Evolutionary conservation across 92 coral and sea anemone genomes (phyloP), one percentile per base, ranked within the genome.

Genomic region (Parazoanthus atlanticus): DNA sequence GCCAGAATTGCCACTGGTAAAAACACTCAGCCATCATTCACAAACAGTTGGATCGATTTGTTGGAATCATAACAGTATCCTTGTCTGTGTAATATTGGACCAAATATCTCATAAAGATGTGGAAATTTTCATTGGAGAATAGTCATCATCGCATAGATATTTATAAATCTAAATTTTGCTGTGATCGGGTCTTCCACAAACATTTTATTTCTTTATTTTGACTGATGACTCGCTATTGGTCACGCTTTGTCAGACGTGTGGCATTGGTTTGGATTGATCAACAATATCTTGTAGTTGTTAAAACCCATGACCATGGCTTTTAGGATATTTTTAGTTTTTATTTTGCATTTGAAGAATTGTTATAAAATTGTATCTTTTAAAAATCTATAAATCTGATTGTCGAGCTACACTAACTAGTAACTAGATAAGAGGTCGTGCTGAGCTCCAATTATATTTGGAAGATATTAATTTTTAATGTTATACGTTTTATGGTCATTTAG

Each of bases 1-100:
- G 88, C 97, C 98, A 34, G 96, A 88, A 15, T 86, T 97, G n/a
- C 85, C 88, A 72, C 36, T 92, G 84, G 91, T 85, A 78, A 96
- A 92, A 66, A 89, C 96, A 32, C 85, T 95, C 34, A 80, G 88
- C 74, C 96, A 93, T 11, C 99, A 97, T 91, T 90, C 95, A 26
- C 96, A 94, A 70, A 93, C 95, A 17, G 92, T 94, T 19, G 94
- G 96, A 29, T 97, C 99, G 31, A 89, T 97, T 34, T 92, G 95
- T 64, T 97, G 99, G 99, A 96, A 96, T 61, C 96, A 93, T 69
- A 97, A 94, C 88, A 95, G 95, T 97, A 97, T 97, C 99, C 95
- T 93, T 93, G 82, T 82, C 81, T 52, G 54, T 78, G 33, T 16
- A 88, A 47, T 65, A 52, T 79, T 74, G 33, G 33, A 72, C 43